phyloP scores from a whole-genome alignment of 2,797 vertebrate species.

The Meriones psammophilus region DNA sequence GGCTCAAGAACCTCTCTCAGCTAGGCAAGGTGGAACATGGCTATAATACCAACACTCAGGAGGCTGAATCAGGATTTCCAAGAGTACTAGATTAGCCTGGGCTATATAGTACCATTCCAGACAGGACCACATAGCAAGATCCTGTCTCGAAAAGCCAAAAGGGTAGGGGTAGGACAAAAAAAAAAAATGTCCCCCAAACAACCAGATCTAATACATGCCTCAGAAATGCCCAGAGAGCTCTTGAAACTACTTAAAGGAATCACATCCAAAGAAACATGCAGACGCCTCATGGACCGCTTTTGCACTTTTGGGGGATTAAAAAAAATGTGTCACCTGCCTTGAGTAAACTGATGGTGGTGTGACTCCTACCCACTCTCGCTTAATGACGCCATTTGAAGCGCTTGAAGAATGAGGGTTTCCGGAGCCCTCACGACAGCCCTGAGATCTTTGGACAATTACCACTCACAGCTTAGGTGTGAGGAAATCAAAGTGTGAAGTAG shows the following conservation, averaged over 20 bases:
- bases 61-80: not conserved
- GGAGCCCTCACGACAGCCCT: not conserved
- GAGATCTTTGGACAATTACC: too few relatives aligned
- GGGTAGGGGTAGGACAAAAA: not conserved
- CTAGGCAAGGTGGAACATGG: not conserved
- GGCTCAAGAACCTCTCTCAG: not conserved
- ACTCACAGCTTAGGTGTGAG: not conserved
- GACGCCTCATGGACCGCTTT: rapidly evolving
- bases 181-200: not conserved
- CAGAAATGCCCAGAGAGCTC: not conserved
- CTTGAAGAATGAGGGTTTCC: not conserved
- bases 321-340: rapidly evolving
- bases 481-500: not conserved
- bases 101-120: too few relatives aligned
- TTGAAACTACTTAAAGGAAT: not conserved
- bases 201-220: not conserved
- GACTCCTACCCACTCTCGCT: rapidly evolving
- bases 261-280: not conserved
- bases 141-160: not conserved
- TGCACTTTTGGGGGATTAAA: too few relatives aligned
- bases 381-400: not conserved
- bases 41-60: not conserved
- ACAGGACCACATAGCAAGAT: not conserved
- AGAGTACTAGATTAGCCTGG: not conserved
- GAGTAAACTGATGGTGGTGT: rapidly evolving